Conservation (phyloP, 2,113 vertebrate species). For the Chitala chitala region DNA sequence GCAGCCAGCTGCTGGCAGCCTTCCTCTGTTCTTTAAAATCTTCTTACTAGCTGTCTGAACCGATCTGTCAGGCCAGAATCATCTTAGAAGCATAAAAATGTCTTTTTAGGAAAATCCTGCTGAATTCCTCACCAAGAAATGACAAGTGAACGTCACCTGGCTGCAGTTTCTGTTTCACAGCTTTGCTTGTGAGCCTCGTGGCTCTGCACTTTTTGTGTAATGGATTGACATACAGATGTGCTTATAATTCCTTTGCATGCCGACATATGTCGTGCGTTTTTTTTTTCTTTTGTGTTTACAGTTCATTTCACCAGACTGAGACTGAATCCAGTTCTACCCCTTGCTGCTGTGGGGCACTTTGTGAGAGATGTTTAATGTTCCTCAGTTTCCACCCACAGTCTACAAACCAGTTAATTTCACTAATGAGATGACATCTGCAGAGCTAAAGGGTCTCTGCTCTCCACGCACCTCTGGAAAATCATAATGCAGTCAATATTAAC, state of each 20-base stretch:
- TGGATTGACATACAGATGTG: slow-evolving; percentile 62
- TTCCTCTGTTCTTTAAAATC: slow-evolving; percentile 22
- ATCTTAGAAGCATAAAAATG: slow-evolving; percentile 25
- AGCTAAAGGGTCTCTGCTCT: background rate
- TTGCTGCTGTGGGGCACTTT: background rate
- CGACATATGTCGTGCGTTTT: slow-evolving; percentile 52
- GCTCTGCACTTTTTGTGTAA: slow-evolving; percentile 52
- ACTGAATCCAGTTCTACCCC: background rate
- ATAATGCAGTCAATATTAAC: slow-evolving; percentile 41
- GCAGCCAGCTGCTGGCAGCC: slow-evolving; percentile 40
- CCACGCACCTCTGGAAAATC: background rate
- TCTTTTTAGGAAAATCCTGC: slow-evolving; percentile 10
- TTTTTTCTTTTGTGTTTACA: slow-evolving; percentile 40
- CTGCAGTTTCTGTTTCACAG: slow-evolving; percentile 32
- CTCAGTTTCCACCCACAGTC: background rate
- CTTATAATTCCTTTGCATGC: slow-evolving; percentile 70
- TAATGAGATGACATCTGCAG: slow-evolving; percentile 4
- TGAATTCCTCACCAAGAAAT: slow-evolving; percentile 38
- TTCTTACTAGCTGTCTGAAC: slow-evolving; percentile 21
- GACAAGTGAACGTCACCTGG: slow-evolving; percentile 45
- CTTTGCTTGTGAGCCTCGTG: slow-evolving; percentile 45
- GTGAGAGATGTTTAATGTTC: background rate
- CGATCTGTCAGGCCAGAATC: slow-evolving; percentile 33
- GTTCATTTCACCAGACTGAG: slow-evolving; percentile 24
- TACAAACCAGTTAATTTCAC: background rate